These are phyloP conservation scores for Troides oblongomaculatus DNA, from an alignment of 2,888 invertebrate genomes.

Conservation along the genomic window DNA sequence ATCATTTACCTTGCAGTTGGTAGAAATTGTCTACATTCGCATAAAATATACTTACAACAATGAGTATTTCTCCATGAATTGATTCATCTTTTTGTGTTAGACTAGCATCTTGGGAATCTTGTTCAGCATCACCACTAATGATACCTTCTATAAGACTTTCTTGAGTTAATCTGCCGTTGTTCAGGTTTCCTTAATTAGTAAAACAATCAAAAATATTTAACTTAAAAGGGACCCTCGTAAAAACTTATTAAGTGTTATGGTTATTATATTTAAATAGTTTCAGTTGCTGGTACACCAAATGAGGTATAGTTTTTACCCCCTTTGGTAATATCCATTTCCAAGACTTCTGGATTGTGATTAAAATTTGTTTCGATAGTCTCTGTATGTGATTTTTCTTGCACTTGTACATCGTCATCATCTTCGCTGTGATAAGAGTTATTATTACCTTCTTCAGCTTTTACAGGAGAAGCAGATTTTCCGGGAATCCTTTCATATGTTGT, in stretches of 20 bases:
- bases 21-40: slow-evolving; percentile 52
- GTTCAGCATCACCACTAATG: slow-evolving; percentile 69
- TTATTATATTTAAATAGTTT: slow-evolving; percentile 60
- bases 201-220: slow-evolving; percentile 78
- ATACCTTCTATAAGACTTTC: slow-evolving; percentile 76
- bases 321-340: slow-evolving; percentile 66
- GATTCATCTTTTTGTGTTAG: slow-evolving; percentile 62
- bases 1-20: slow-evolving; percentile 61
- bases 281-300: slow-evolving; percentile 67
- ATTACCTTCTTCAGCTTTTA: slow-evolving; percentile 61
- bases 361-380: slow-evolving; percentile 67
- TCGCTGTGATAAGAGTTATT: slow-evolving; percentile 63
- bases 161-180: slow-evolving; percentile 67
- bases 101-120: slow-evolving; percentile 76
- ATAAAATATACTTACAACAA: slow-evolving; percentile 71
- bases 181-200: slow-evolving; percentile 77
- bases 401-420: slow-evolving; percentile 79
- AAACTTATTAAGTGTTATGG: slow-evolving; percentile 54
- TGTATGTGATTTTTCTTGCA: slow-evolving; percentile 69
- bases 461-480: slow-evolving; percentile 35
- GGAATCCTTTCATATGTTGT: not conserved
- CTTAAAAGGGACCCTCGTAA: slow-evolving; percentile 72
- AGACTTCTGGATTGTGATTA: slow-evolving; percentile 61
- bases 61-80: slow-evolving; percentile 62
- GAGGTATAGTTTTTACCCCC: slow-evolving; percentile 69